Base-by-base conservation (phyloP, 2,888 invertebrate species). In the Calliopum simillimum region DNA sequence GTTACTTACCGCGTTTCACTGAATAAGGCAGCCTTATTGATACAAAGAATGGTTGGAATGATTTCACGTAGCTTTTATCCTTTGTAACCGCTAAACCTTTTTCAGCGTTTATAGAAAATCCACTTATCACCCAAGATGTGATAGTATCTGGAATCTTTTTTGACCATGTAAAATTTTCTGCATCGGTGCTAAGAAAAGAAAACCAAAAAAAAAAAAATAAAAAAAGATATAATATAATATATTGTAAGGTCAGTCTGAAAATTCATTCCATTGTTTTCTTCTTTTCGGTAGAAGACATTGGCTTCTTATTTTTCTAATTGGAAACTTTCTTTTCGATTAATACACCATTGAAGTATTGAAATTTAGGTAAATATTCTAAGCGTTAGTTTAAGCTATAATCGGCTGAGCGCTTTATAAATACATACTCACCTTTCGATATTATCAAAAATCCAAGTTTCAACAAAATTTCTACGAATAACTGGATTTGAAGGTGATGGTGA, bases 21-120 rank as follows among this genome's bases (percentile, higher is more conserved):
- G 94, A 92, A 78, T 94, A 93, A 0, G 98, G 99, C 68, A 98
- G 87, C 80, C 96, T 94, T 19, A 97, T 88, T 4, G 92, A 91
- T 61, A 97, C 90, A 76, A 94, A 94, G 85, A 99, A 94, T 3
- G 93, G 92, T 78, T 93, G 91, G 86, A 94, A 93, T 0, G 94
- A 93, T 82, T 89, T 90, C 53, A 90, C 87, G 90, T 90, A 90
- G 73, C 90, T 88, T 4, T 91, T 88, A 0, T 89, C 87, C 19
- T 92, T 89, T 8, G 92, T 89, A 3, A 96, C 88, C 6, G 94
- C 95, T 25, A 96, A 86, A 19, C 96, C 96, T 77, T 90, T 88
- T 1, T 90, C 86, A 0, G 91, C 88, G 83, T 93, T 92, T 73
- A 96, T 85, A 4, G 95, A 92, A 82, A 96, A 95, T 3, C 93